Evolutionary conservation across 2,113 vertebrate genomes (phyloP).

Genomic region (Synodontis membranacea): DNA sequence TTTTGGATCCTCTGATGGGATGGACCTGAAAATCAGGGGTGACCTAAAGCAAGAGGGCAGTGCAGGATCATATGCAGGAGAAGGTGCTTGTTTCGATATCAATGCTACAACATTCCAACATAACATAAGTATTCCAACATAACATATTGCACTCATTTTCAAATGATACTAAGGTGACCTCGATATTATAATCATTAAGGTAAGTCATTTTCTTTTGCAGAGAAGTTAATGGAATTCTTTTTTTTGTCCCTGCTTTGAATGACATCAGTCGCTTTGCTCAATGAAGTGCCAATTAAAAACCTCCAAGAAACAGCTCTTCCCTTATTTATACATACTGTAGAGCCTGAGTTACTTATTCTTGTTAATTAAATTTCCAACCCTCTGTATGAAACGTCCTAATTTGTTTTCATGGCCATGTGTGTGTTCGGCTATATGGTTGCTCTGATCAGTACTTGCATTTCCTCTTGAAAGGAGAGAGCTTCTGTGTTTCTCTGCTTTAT

Average conservation of each 20-base stretch:
- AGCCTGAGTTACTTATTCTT: conserved; percentile 47
- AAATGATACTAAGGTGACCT: neutral
- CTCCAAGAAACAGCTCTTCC: neutral
- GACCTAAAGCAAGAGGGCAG: conserved; percentile 80
- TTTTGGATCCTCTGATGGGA: conserved; percentile 82
- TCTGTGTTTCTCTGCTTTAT: conserved; percentile 70
- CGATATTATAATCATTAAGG: neutral
- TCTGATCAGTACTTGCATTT: conserved; percentile 20
- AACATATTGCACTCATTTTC: conserved; percentile 3
- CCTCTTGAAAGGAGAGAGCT: conserved; percentile 50
- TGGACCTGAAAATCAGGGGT: conserved; percentile 82
- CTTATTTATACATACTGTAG: neutral
- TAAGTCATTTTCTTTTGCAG: neutral
- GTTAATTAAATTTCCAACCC: conserved; percentile 52
- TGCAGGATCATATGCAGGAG: conserved; percentile 53
- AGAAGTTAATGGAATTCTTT: neutral
- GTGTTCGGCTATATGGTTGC: conserved; percentile 21
- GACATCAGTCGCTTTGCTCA: neutral
- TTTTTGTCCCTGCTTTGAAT: neutral
- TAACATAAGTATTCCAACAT: neutral
- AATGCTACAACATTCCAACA: neutral
- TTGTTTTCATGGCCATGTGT: conserved; percentile 44
- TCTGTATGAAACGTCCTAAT: conserved; percentile 52
- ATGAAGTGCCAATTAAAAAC: conserved; percentile 10
- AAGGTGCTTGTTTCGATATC: neutral